phyloP scores from a whole-genome alignment of 2,113 vertebrate species.

The Festucalex cinctus region DNA sequence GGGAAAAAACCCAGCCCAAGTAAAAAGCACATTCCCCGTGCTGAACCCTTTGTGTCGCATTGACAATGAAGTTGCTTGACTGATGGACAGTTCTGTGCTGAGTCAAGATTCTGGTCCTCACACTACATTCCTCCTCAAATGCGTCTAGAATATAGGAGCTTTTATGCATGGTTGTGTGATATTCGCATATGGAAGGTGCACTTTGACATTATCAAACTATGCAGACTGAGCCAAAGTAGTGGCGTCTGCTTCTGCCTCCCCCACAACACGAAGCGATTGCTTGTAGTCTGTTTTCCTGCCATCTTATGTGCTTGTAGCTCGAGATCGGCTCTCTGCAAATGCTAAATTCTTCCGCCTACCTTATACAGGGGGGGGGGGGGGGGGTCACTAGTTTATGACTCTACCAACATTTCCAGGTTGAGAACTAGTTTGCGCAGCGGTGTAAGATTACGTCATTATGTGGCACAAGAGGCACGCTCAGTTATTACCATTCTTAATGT shows the following conservation, averaged over 20 bases:
- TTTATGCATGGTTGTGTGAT: constrained; percentile 2
- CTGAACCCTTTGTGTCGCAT: constrained; percentile 2
- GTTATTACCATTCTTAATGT: too few relatives aligned
- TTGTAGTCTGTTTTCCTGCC: too few relatives aligned
- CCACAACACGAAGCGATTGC: neutral
- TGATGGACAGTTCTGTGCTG: constrained; percentile 4
- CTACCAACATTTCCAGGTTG: too few relatives aligned
- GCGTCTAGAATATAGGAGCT: neutral
- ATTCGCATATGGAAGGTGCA: neutral
- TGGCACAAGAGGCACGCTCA: too few relatives aligned
- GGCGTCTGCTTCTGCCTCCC: neutral
- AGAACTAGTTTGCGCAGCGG: too few relatives aligned
- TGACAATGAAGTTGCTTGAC: constrained; percentile 7
- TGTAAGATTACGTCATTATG: too few relatives aligned
- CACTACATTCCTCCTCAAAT: constrained; percentile 5
- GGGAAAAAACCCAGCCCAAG: neutral
- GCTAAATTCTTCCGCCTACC: too few relatives aligned
- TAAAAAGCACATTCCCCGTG: neutral
- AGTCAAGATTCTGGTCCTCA: neutral
- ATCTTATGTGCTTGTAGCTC: too few relatives aligned
- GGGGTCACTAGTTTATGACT: too few relatives aligned
- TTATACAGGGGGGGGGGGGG: too few relatives aligned
- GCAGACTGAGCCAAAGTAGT: neutral
- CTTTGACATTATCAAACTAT: neutral
- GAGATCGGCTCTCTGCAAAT: too few relatives aligned